phyloP scores from a whole-genome alignment of 2,888 invertebrate genomes.

The Himalopsyche kuldschensis region DNA sequence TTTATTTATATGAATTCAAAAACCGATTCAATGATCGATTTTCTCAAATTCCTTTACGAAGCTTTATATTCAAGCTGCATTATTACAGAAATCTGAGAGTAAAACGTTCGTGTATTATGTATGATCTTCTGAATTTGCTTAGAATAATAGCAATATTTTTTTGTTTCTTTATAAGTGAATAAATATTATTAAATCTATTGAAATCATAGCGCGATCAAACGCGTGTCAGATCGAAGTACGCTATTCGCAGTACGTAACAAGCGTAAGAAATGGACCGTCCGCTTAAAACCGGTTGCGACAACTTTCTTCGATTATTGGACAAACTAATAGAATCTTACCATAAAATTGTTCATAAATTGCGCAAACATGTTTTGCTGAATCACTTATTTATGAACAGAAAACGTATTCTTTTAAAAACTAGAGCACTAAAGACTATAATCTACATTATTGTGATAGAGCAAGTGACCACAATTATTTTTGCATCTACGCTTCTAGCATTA shows the following conservation, averaged over 20 bases:
- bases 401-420: conserved; percentile 8
- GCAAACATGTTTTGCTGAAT: conserved; percentile 23
- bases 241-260: neutral
- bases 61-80: too few species aligned
- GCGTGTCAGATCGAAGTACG: neutral
- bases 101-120: too few species aligned
- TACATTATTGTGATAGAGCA: neutral
- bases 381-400: conserved; percentile 7
- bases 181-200: too few species aligned
- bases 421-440: conserved; percentile 10
- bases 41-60: too few species aligned
- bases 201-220: neutral
- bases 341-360: conserved; percentile 29
- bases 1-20: too few species aligned
- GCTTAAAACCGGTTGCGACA: conserved; percentile 28
- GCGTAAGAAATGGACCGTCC: neutral
- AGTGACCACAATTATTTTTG: neutral
- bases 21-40: too few species aligned
- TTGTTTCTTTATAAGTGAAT: too few species aligned
- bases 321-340: conserved; percentile 33
- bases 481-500: neutral
- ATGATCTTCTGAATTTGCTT: too few species aligned
- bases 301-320: conserved; percentile 37
- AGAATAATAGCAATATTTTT: too few species aligned
- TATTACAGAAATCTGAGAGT: too few species aligned